Base-by-base conservation (phyloP, 2,797 vertebrate species). In the Oryzias dopingdopingensis region DNA sequence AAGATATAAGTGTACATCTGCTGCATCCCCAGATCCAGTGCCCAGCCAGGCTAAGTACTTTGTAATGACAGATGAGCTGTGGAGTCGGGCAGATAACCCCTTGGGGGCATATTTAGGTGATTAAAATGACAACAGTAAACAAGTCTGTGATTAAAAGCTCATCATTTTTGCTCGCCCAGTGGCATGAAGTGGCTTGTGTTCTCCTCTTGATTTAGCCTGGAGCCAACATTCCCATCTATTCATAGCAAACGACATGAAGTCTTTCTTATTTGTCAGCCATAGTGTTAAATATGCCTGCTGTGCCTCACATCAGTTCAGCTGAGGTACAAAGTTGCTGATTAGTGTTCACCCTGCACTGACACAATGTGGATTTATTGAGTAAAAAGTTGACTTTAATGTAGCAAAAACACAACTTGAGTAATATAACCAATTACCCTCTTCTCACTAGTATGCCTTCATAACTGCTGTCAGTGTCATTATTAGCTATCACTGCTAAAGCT, bases 131-230 rank as follows among this genome's bases (percentile, higher is more conserved):
- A 84, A 76, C 83, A 75, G 76, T 80, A 89, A 86, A 87, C 76
- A 82, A 74, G 77, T 60, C 69, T 71, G 77, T 87, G 86, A 90
- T 90, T 90, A 90, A 90, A 88, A 86, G 84, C 75, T 65, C 47
- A 46, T 86, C 74, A 80, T 68, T 70, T 83, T 72, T 63, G 67
- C 72, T 52, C 78, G 76, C 70, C 77, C 49, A 47, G 73, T 74
- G 80, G 66, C 80, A 79, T 72, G 61, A 74, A 77, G 76, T 59
- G 63, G 77, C 84, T 72, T 46, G 65, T 49, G 66, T 74, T 68
- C 74, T 65, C 65, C 59, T 59, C 52, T 5, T 55, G 61, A 71
- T 73, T 80, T 52, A 67, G 45, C 52, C 4, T 2, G 65, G 45
- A 62, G 71, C 74, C 0, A 62, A 60, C 56, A 53, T 68, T 73